Evolutionary conservation across 30 jellyfish, hydroid and myxozoan species (phyloP).

Genomic region (Turritopsis dohrnii): DNA sequence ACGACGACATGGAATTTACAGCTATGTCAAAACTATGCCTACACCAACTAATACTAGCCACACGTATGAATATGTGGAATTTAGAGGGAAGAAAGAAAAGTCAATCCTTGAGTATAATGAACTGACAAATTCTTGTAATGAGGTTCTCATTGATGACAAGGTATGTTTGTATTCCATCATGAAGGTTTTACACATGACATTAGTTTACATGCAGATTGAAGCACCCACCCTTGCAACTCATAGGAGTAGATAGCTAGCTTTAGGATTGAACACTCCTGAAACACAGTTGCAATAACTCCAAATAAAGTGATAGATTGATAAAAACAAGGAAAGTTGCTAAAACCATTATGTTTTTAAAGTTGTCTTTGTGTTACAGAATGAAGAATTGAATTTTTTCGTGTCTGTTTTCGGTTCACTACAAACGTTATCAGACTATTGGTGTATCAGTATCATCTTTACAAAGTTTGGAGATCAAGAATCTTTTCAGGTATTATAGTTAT

Average conservation of each 20-base stretch:
- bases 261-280: no score
- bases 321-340: no score
- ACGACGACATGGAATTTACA: neutral
- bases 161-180: neutral
- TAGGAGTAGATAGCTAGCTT: no score
- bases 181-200: neutral
- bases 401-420: neutral
- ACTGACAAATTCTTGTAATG: neutral
- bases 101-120: neutral
- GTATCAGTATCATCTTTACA: neutral
- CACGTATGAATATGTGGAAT: neutral
- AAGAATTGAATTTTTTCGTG: neutral
- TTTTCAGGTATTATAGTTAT: neutral
- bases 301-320: no score
- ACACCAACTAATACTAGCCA: neutral
- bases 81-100: neutral
- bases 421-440: neutral
- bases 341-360: no score
- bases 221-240: no score
- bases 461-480: neutral
- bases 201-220: no score
- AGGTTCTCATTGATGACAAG: neutral
- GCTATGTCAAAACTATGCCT: neutral
- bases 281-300: no score
- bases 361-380: neutral